Percentiles rank a stretch among this genome's conserved stretches.
Conservation (phyloP, 2,797 vertebrate species). For the Allobates femoralis region DNA sequence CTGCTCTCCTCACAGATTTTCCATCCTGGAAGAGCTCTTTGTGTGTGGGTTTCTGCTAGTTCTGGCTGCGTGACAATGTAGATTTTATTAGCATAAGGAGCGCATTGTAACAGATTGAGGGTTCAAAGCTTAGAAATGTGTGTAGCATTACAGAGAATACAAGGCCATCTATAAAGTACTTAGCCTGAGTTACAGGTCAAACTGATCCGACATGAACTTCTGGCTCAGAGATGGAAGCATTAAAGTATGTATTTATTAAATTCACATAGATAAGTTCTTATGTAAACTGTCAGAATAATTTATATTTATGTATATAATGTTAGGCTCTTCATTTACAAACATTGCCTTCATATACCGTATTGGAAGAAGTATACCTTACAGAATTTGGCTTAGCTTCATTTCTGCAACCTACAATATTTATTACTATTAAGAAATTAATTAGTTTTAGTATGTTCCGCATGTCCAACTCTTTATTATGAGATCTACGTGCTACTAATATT, state of each 20-base stretch:
- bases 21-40: conserved; percentile 22
- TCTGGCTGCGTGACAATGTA: conserved; percentile 52
- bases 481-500: conserved; percentile 65
- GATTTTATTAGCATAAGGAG: conserved; percentile 57
- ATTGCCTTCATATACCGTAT: not conserved
- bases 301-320: not conserved
- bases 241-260: not conserved
- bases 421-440: conserved; percentile 33
- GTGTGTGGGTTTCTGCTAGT: conserved; percentile 40
- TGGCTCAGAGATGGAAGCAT: not conserved
- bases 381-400: not conserved
- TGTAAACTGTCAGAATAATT: not conserved
- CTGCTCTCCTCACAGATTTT: conserved; percentile 41
- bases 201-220: not conserved
- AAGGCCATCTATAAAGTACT: not conserved
- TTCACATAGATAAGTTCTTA: not conserved
- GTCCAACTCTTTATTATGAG: conserved; percentile 37
- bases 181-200: conserved; percentile 13
- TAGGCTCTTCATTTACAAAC: not conserved
- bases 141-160: conserved; percentile 22
- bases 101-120: conserved; percentile 52
- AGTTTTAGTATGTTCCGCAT: conserved; percentile 39
- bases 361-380: not conserved
- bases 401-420: conserved; percentile 16
- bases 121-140: conserved; percentile 27